A percentile compares a stretch with the other conserved stretches of the same genome.
Evolutionary conservation across 2,113 vertebrate genomes (phyloP).

Genomic region (Boleophthalmus pectinirostris): DNA sequence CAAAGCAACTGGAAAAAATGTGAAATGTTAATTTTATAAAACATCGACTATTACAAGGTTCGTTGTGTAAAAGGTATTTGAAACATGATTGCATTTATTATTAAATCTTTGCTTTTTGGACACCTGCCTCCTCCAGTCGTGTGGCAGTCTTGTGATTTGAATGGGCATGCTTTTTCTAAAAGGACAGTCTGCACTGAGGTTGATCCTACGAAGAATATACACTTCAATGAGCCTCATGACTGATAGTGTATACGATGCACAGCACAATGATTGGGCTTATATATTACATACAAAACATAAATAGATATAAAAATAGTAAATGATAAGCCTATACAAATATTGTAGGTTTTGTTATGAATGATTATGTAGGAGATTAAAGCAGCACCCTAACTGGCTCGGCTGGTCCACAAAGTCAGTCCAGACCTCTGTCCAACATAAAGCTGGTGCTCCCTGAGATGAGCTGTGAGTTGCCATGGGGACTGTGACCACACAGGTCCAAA

Average conservation of each 20-base stretch:
- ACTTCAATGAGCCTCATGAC: constrained; percentile 71
- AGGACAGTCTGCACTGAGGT: constrained; percentile 51
- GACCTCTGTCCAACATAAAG: constrained; percentile 59
- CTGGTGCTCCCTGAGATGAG: constrained; percentile 55
- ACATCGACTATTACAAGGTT: neutral
- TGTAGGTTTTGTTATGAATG: constrained; percentile 19
- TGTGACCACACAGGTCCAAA: constrained; percentile 63
- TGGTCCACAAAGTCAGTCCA: constrained; percentile 41
- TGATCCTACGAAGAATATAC: constrained; percentile 80
- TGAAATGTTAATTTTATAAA: neutral
- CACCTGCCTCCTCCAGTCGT: constrained; percentile 60
- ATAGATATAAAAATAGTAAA: neutral
- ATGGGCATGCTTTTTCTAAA: neutral
- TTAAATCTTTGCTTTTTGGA: constrained; percentile 49
- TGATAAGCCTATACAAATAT: neutral
- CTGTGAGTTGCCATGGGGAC: constrained; percentile 77
- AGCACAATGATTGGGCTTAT: too few species aligned
- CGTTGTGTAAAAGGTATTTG: neutral
- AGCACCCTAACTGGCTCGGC: constrained; percentile 48
- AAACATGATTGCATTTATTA: neutral
- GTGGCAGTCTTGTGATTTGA: constrained; percentile 74
- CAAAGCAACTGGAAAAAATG: neutral
- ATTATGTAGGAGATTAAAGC: constrained; percentile 25
- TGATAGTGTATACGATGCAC: constrained; percentile 32
- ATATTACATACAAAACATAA: too few species aligned